Evolutionary conservation across 1,140 invertebrate species (phyloP).

Genomic region (Megalopta genalis): DNA sequence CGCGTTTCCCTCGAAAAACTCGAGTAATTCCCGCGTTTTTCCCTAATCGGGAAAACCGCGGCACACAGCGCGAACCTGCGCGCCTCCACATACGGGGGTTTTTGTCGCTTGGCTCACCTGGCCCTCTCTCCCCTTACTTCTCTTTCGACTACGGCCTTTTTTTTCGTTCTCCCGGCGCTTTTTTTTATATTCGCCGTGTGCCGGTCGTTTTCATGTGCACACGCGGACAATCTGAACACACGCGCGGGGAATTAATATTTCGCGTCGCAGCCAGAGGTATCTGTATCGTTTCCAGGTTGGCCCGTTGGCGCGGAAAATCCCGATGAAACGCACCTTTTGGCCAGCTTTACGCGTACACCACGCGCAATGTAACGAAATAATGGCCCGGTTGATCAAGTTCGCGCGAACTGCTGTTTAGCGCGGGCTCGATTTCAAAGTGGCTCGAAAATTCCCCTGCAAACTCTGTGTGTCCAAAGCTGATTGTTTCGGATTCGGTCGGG

Average conservation of each 20-base stretch:
- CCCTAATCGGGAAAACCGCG: constrained; percentile 34
- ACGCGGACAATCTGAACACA: constrained; percentile 40
- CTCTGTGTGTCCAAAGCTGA: not conserved
- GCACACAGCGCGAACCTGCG: not conserved
- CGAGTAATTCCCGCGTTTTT: constrained; percentile 36
- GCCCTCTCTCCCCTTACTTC: not conserved
- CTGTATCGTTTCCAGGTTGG: constrained; percentile 47
- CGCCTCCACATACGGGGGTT: not conserved
- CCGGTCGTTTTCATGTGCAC: constrained; percentile 14
- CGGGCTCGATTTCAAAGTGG: not conserved
- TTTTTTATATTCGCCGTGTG: not conserved
- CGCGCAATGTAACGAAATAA: constrained; percentile 67
- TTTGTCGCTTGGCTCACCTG: not conserved
- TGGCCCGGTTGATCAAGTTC: constrained; percentile 29
- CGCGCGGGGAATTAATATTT: constrained; percentile 50
- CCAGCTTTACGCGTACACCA: constrained; percentile 4
- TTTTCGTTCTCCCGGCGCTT: not conserved
- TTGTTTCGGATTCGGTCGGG: not conserved
- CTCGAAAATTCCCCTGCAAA: not conserved
- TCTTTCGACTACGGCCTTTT: not conserved
- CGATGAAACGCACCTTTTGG: constrained; percentile 68
- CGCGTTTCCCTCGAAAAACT: constrained; percentile 19
- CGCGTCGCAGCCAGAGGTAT: not conserved
- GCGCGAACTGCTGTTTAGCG: not conserved
- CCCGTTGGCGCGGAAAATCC: constrained; percentile 57